These are phyloP conservation scores for Hydrochoerus hydrochaeris DNA, from an alignment of 2,113 vertebrate species.

Conservation along the genomic window DNA sequence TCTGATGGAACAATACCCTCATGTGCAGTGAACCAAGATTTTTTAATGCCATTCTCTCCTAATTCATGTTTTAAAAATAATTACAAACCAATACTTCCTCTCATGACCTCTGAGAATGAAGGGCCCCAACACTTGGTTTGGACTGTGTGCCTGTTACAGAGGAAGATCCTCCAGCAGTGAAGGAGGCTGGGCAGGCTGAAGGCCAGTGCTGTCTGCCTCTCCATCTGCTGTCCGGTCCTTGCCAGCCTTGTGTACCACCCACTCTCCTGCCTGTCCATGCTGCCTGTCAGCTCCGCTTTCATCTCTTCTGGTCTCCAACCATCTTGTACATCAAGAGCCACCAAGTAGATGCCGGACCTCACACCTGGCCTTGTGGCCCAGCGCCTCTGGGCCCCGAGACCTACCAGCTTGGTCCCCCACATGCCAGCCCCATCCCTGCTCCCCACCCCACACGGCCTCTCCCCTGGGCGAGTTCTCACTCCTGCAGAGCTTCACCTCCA, in stretches of 20 bases:
- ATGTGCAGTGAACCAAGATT: background rate
- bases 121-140: background rate
- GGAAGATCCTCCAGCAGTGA: background rate
- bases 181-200: background rate
- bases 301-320: background rate
- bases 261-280: background rate
- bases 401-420: background rate
- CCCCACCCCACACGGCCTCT: background rate
- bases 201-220: background rate
- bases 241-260: background rate
- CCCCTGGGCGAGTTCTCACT: background rate
- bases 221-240: background rate
- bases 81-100: background rate
- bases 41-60: background rate
- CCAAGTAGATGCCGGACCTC: background rate
- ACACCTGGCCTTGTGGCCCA: rapidly evolving
- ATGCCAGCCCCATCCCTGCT: rapidly evolving
- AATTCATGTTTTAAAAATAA: background rate
- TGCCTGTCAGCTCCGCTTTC: background rate
- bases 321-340: rapidly evolving
- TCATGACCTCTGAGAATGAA: background rate
- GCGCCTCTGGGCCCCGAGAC: background rate
- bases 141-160: background rate
- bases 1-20: background rate
- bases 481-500: background rate